Evolutionary conservation across 2,113 vertebrate species (phyloP).

Genomic region (Carassius carassius): DNA sequence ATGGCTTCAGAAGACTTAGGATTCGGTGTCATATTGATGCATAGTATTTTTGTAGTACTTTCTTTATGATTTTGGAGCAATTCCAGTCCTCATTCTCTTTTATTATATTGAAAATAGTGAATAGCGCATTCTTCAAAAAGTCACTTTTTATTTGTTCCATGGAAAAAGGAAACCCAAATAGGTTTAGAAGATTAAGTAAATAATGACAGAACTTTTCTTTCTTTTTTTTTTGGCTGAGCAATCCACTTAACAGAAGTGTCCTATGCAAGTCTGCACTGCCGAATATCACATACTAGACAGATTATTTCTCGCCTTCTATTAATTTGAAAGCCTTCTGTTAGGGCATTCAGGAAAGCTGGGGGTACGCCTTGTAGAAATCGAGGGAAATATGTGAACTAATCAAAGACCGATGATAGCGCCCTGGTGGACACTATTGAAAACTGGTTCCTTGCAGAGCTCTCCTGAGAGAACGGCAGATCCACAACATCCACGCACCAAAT

Average conservation of each 20-base stretch:
- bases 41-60: too few species aligned
- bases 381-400: not conserved
- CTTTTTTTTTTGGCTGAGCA: not conserved
- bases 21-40: too few species aligned
- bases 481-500: constrained; percentile 1
- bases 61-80: not conserved
- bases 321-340: not conserved
- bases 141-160: not conserved
- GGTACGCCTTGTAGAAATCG: not conserved
- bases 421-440: not conserved
- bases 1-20: too few species aligned
- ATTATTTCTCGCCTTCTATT: not conserved
- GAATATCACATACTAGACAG: not conserved
- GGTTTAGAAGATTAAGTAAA: too few species aligned
- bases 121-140: not conserved
- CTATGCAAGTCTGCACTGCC: not conserved
- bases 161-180: not conserved
- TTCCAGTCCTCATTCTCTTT: not conserved
- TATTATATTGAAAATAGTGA: not conserved
- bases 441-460: not conserved
- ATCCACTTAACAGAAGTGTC: not conserved
- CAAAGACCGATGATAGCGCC: constrained; percentile 14
- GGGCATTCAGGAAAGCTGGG: not conserved
- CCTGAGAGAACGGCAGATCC: not conserved
- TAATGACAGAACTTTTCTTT: too few species aligned